Conservation (phyloP, 2,113 vertebrate species). For the Tautogolabrus adspersus region DNA sequence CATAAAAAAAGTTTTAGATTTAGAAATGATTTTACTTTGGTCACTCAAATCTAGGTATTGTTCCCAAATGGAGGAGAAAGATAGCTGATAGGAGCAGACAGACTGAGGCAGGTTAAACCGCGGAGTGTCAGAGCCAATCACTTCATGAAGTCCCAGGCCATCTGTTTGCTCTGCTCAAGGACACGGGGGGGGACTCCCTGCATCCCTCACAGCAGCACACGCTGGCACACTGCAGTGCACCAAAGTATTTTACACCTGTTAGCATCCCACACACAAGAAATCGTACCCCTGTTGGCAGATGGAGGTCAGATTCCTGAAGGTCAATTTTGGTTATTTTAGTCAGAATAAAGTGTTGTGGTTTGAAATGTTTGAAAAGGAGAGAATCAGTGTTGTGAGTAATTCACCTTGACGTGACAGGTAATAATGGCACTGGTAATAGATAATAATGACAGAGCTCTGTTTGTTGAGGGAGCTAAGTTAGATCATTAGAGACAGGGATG, state of each 20-base stretch:
- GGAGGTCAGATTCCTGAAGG: conserved; percentile 10
- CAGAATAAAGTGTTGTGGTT: neutral
- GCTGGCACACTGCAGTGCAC: neutral
- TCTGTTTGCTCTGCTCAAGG: conserved; percentile 49
- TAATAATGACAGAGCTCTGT: conserved; percentile 1
- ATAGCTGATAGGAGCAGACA: conserved; percentile 9
- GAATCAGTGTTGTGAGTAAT: neutral
- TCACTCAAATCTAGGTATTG: conserved; percentile 2
- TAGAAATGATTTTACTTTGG: neutral
- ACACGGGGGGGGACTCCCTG: conserved; percentile 6
- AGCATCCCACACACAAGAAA: neutral
- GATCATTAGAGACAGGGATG: too few relatives aligned
- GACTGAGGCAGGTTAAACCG: conserved; percentile 25
- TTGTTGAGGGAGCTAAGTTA: too few relatives aligned
- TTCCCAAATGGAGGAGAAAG: neutral
- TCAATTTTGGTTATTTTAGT: neutral
- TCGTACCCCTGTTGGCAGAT: neutral
- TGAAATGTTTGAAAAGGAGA: too few relatives aligned
- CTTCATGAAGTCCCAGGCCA: conserved; percentile 39
- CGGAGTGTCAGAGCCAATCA: conserved; percentile 22
- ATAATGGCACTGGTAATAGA: conserved; percentile 6
- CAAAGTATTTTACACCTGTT: conserved; percentile 33
- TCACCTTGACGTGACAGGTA: conserved; percentile 26
- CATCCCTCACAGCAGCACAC: conserved; percentile 20
- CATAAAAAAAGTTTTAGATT: neutral